phyloP scores from a whole-genome alignment of 2,888 invertebrate species.

The Podotricha telesiphe region DNA sequence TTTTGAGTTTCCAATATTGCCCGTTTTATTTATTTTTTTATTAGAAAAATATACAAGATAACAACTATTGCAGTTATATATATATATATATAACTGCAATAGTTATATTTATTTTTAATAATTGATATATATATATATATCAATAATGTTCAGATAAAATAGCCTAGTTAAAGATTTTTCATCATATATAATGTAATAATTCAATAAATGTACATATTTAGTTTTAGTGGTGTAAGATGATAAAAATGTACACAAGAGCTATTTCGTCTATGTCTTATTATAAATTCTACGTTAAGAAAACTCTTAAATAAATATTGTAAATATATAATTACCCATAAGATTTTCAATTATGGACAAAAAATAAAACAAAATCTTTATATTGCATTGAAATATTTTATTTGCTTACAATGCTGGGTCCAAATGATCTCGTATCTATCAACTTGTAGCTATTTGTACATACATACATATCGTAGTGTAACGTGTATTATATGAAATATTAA shows the following conservation, averaged over 20 bases:
- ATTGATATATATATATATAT: too few species aligned
- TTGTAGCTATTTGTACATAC: constrained; percentile 39
- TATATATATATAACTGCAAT: neutral
- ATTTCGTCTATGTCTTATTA: neutral
- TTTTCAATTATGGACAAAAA: neutral
- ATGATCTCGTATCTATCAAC: constrained; percentile 34
- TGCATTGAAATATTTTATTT: constrained; percentile 14
- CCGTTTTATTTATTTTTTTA: too few species aligned
- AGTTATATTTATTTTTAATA: too few species aligned
- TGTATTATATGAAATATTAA: neutral
- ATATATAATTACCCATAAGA: neutral
- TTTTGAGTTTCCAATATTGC: too few species aligned
- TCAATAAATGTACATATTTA: neutral
- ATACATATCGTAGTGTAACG: constrained; percentile 38
- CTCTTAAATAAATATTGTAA: neutral
- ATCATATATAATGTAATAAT: neutral
- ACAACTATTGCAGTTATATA: neutral
- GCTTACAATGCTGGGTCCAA: constrained; percentile 35
- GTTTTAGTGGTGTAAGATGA: neutral
- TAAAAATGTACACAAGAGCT: neutral
- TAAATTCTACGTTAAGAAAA: neutral
- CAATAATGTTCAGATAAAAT: neutral
- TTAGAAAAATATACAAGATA: too few species aligned
- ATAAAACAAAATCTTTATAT: constrained; percentile 12
- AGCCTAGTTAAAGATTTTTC: neutral